A percentile compares a stretch with the other conserved stretches of the same genome.
These are phyloP conservation scores for Toxotes lorentzi DNA, from an alignment of 2,797 vertebrate species.

Conservation along the genomic window DNA sequence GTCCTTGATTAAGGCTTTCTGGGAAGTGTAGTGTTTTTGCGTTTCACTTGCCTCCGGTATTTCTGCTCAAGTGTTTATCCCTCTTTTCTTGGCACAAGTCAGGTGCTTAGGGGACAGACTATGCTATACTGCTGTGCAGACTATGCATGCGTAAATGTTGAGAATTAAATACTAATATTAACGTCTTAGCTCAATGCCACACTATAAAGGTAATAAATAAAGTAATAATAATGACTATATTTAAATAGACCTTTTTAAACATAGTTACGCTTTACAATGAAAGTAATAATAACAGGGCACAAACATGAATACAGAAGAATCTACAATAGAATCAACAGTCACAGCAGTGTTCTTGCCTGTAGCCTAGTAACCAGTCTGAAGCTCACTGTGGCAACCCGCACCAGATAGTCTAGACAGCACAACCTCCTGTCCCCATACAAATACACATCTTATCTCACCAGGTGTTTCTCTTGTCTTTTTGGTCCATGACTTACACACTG, in stretches of 20 bases:
- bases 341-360: slow-evolving; percentile 9
- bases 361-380: slow-evolving; percentile 32
- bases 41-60: background rate
- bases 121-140: background rate
- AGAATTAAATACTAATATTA: background rate
- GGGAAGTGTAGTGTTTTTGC: slow-evolving; percentile 1
- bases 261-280: too few relatives aligned
- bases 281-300: background rate
- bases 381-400: slow-evolving; percentile 41
- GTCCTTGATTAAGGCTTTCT: slow-evolving; percentile 8
- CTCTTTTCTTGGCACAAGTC: background rate
- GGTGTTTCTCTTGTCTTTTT: slow-evolving; percentile 55
- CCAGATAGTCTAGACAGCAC: slow-evolving; percentile 17
- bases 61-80: background rate
- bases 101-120: background rate
- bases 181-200: background rate
- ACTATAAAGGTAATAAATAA: background rate
- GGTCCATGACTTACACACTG: slow-evolving; percentile 2
- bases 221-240: background rate
- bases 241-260: too few relatives aligned
- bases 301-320: background rate
- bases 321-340: background rate
- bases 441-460: slow-evolving; percentile 34
- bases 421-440: slow-evolving; percentile 18
- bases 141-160: background rate